Percentiles rank a stretch among this genome's conserved stretches.
phyloP scores from a whole-genome alignment of 2,113 vertebrate genomes.

The Melierax canorus region DNA sequence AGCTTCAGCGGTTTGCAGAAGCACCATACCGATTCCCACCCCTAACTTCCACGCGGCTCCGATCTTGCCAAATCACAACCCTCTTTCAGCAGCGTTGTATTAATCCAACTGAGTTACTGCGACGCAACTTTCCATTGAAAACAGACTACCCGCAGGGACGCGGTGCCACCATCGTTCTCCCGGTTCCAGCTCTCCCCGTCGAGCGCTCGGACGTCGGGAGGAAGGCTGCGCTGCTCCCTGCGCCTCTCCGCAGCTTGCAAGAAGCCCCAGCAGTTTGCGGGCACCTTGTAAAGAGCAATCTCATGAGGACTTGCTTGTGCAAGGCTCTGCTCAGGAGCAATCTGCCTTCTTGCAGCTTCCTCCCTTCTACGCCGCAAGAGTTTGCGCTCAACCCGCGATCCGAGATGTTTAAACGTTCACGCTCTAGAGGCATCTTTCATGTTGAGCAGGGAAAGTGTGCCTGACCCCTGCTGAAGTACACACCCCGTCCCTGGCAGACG shows the following conservation, averaged over 20 bases:
- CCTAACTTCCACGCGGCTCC: neutral
- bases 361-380: neutral
- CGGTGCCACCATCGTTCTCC: rapidly evolving
- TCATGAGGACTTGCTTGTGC: neutral
- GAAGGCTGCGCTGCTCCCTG: neutral
- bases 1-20: neutral
- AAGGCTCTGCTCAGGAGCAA: rapidly evolving
- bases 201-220: rapidly evolving
- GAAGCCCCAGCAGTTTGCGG: neutral
- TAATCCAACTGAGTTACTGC: neutral
- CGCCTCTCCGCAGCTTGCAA: neutral
- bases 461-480: neutral
- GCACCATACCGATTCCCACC: neutral
- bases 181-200: rapidly evolving
- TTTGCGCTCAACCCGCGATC: rapidly evolving
- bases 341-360: neutral
- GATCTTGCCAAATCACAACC: neutral
- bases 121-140: neutral
- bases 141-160: neutral
- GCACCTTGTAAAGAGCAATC: neutral
- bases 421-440: neutral
- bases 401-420: rapidly evolving
- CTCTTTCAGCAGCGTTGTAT: neutral
- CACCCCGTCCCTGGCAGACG: neutral
- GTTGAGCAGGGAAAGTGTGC: neutral